phyloP scores from a whole-genome alignment of 2,797 vertebrate genomes.

The Oreortyx pictus region DNA sequence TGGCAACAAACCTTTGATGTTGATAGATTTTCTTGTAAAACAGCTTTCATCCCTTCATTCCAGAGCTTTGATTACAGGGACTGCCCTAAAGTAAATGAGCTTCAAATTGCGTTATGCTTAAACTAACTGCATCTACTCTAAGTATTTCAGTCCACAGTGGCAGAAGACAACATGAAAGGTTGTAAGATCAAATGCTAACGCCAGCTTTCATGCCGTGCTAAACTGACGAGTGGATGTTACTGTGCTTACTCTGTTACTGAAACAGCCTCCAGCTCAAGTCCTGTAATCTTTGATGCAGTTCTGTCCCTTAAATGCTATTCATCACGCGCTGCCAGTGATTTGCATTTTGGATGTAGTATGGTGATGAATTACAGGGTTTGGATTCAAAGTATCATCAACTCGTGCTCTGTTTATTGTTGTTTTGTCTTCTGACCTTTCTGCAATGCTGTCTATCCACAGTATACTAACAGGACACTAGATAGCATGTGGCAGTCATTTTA shows the following conservation, averaged over 20 bases:
- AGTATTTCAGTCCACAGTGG: not conserved
- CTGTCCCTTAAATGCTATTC: not conserved
- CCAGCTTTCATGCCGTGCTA: not conserved
- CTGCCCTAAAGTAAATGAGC: slow-evolving; percentile 18
- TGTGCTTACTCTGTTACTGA: not conserved
- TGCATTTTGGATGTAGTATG: not conserved
- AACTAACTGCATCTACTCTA: not conserved
- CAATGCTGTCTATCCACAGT: not conserved
- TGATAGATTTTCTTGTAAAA: slow-evolving; percentile 10
- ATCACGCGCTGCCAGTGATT: not conserved
- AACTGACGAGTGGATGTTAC: not conserved
- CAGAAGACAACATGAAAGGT: not conserved
- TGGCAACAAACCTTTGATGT: slow-evolving; percentile 28
- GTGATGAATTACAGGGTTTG: not conserved
- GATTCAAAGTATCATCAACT: not conserved
- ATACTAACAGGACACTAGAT: not conserved
- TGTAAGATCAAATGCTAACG: slow-evolving; percentile 1
- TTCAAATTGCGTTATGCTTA: slow-evolving; percentile 28
- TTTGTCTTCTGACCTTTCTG: not conserved
- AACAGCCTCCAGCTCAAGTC: not conserved
- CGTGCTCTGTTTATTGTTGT: not conserved
- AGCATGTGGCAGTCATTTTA: not conserved
- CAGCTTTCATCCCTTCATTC: slow-evolving; percentile 46
- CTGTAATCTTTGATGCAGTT: not conserved
- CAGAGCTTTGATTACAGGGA: slow-evolving; percentile 15